Conservation (phyloP, 2,888 invertebrate genomes). For the Axea sp. region DNA sequence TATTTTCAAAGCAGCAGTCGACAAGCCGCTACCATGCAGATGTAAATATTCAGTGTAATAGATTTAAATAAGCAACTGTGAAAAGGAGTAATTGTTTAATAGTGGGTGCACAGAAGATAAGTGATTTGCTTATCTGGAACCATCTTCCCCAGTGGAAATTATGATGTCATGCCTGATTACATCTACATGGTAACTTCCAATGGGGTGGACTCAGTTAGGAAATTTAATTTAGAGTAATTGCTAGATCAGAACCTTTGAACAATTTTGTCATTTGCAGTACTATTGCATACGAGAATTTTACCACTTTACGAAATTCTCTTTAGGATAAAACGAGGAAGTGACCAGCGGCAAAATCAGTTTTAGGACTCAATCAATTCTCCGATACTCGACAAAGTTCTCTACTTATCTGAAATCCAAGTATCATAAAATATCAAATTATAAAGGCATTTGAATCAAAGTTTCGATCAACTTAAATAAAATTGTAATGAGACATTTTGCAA, state of each 20-base stretch:
- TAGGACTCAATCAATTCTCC: no score
- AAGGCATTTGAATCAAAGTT: no score
- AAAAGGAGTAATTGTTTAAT: conserved; percentile 30
- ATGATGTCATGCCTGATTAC: conserved; percentile 56
- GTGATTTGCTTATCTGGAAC: conserved; percentile 58
- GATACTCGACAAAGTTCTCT: no score
- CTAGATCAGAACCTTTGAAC: conserved; percentile 14
- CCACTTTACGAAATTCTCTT: no score
- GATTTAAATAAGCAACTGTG: conserved; percentile 14
- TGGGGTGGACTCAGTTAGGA: conserved; percentile 54
- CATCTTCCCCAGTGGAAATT: conserved; percentile 56
- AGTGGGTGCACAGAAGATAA: conserved; percentile 46
- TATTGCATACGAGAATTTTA: not conserved
- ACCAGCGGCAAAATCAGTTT: no score
- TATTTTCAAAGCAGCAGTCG: no score
- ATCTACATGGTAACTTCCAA: conserved; percentile 50
- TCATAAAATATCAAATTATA: no score
- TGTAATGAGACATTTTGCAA: no score
- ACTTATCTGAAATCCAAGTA: no score
- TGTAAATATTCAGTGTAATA: conserved; percentile 17
- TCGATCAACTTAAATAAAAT: no score
- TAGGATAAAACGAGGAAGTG: not conserved
- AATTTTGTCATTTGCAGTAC: not conserved
- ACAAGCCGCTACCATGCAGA: no score
- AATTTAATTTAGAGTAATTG: conserved; percentile 48